Conservation (phyloP, 1,140 invertebrate genomes). For the Macrosteles quadrilineatus region DNA sequence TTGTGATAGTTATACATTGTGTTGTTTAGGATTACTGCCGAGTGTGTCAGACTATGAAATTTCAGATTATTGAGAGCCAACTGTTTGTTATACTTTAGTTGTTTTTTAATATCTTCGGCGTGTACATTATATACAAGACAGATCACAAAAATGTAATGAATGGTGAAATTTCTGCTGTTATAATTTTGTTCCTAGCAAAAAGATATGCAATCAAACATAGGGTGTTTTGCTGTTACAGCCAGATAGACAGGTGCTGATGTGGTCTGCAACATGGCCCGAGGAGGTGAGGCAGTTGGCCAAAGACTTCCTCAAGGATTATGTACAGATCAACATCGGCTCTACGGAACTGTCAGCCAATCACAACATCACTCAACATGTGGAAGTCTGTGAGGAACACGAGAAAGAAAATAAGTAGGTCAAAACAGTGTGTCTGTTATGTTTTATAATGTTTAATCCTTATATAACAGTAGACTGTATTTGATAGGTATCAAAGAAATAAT, state of each 20-base stretch:
- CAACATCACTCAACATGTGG: constrained; percentile 96
- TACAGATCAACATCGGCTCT: constrained; percentile 97
- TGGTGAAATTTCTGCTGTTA: no score
- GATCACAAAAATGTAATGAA: no score
- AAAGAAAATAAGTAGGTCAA: constrained; percentile 61
- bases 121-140: no score
- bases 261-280: constrained; percentile 99
- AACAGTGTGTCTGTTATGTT: constrained; percentile 54
- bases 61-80: no score
- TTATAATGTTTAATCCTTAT: not conserved
- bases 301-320: constrained; percentile 93
- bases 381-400: constrained; percentile 89
- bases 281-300: constrained; percentile 93
- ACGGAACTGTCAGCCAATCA: constrained; percentile 95
- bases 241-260: constrained; percentile 88
- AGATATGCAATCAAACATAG: no score
- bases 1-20: no score
- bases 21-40: no score
- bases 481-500: not conserved
- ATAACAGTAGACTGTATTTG: not conserved
- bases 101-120: no score
- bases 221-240: constrained; percentile 63
- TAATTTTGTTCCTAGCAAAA: no score
- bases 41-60: no score
- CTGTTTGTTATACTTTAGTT: no score